Conservation (phyloP, 2,113 vertebrate species). For the Urocynchramus pylzowi region DNA sequence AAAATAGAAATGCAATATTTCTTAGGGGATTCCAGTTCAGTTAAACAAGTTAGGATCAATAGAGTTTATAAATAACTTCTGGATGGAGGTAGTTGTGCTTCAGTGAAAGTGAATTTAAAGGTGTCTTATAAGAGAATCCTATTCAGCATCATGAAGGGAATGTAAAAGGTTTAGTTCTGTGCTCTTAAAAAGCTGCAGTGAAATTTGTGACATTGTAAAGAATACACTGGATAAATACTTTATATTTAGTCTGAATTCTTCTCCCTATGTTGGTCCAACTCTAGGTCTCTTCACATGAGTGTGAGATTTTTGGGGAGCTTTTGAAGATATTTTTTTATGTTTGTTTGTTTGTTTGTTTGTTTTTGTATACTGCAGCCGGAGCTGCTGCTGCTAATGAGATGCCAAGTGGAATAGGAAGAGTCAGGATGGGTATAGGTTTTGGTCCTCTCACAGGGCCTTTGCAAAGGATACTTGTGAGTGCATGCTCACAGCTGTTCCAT, state of each 20-base stretch:
- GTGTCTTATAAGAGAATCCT: not conserved
- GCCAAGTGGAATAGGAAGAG: not conserved
- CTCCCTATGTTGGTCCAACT: not conserved
- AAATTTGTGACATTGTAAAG: not conserved
- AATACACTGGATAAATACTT: not conserved
- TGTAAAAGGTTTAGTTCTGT: not conserved
- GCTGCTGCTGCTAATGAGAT: not conserved
- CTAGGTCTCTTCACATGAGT: not conserved
- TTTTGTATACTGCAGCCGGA: not conserved
- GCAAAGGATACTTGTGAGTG: not conserved
- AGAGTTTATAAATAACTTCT: not conserved
- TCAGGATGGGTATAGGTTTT: fast-evolving
- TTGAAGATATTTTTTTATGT: not conserved
- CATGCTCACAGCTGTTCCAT: fast-evolving
- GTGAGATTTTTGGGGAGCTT: not conserved
- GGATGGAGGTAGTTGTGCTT: not conserved
- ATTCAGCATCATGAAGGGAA: not conserved
- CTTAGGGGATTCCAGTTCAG: not conserved
- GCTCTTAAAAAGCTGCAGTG: not conserved
- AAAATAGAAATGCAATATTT: not conserved
- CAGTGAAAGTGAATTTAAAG: not conserved
- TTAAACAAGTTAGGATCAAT: not conserved
- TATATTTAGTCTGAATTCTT: not conserved
- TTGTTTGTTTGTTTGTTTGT: not conserved
- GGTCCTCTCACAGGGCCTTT: not conserved